These are phyloP conservation scores for Caenorhabditis sinica DNA, from an alignment of 2,888 invertebrate genomes.

Conservation along the genomic window DNA sequence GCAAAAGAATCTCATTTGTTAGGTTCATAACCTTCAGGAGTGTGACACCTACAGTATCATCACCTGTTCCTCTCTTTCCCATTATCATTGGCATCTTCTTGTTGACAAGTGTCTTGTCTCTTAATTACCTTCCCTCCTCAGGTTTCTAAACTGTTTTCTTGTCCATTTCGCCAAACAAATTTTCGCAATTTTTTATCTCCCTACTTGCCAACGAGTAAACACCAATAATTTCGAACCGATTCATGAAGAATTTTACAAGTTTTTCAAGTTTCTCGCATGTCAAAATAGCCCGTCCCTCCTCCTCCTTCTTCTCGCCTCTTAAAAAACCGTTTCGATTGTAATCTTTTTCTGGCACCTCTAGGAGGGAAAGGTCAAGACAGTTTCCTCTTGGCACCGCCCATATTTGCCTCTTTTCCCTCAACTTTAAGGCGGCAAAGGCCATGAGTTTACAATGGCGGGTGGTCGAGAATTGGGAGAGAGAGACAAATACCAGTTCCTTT, in stretches of 20 bases:
- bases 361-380: conserved; percentile 41
- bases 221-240: conserved; percentile 5
- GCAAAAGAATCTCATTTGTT: neutral
- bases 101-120: conserved; percentile 19
- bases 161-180: conserved; percentile 35
- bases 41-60: conserved; percentile 14
- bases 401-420: neutral
- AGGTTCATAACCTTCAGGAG: conserved; percentile 8
- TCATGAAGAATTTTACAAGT: neutral
- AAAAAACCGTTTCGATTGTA: conserved; percentile 41
- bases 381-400: conserved; percentile 31
- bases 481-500: conserved; percentile 41
- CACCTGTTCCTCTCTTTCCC: conserved; percentile 10
- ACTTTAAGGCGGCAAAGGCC: conserved; percentile 33
- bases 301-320: too few relatives aligned
- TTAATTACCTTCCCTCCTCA: neutral
- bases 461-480: conserved; percentile 19
- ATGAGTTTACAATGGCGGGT: conserved; percentile 50
- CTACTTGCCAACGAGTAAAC: conserved; percentile 11
- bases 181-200: conserved; percentile 12
- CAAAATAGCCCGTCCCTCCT: neutral
- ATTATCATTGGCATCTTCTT: conserved; percentile 3
- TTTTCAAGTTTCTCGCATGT: conserved; percentile 39
- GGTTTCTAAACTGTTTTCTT: conserved; percentile 6
- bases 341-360: conserved; percentile 25